A percentile compares a stretch with the other conserved stretches of the same genome.
These are phyloP conservation scores for Melanotaenia duboulayi DNA, from an alignment of 2,113 vertebrate genomes.

Conservation along the genomic window DNA sequence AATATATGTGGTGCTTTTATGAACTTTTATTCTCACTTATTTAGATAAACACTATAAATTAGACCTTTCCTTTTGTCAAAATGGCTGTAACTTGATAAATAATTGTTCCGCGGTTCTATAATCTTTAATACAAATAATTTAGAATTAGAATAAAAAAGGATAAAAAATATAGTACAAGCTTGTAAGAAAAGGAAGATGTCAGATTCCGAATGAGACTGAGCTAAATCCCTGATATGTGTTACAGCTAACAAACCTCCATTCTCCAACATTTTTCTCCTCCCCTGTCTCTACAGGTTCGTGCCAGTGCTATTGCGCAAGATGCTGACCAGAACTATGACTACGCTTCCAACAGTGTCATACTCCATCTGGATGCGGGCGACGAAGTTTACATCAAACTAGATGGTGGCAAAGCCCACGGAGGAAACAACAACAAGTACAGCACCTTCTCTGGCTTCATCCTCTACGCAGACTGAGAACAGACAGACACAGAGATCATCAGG, in stretches of 20 bases:
- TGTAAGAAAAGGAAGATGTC: no score
- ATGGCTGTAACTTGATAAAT: no score
- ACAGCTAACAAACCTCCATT: conserved; percentile 2
- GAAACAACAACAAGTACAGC: conserved; percentile 99
- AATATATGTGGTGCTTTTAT: no score
- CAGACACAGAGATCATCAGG: conserved; percentile 48
- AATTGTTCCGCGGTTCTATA: no score
- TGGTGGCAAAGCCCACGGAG: conserved; percentile 96
- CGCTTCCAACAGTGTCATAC: conserved; percentile 97
- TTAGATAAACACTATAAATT: no score
- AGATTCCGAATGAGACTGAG: background rate
- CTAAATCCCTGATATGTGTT: background rate
- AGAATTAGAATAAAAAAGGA: no score
- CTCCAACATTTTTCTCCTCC: conserved; percentile 21
- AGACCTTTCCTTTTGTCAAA: no score
- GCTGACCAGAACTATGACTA: conserved; percentile 99
- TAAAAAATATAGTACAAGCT: no score
- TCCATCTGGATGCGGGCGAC: conserved; percentile 96
- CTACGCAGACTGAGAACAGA: conserved; percentile 91
- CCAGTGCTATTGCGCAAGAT: conserved; percentile 97
- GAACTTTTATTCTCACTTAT: no score
- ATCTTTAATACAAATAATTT: no score
- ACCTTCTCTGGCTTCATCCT: conserved; percentile 99
- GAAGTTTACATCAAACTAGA: conserved; percentile 98
- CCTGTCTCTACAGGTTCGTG: conserved; percentile 86